Evolutionary conservation across 2,113 vertebrate species (phyloP), one percentile per base, ranked within the genome.

Genomic region (Mustelus asterias): DNA sequence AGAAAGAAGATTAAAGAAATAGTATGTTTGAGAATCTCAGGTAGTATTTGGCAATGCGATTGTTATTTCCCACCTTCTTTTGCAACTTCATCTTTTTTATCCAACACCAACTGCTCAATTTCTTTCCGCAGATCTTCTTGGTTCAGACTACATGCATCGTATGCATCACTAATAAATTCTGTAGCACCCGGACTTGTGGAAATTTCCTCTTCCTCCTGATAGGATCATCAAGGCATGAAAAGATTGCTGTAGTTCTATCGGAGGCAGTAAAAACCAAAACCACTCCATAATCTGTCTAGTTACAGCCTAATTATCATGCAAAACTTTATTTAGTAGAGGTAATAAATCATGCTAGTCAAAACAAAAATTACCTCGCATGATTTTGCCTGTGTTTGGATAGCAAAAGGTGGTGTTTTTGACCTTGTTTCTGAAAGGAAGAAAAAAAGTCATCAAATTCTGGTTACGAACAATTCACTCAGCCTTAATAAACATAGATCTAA

Each of bases 91-190:
- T 97, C 98, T 96, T 99, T 99, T 97, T 98, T 98, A 96, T 99
- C 98, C 96, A 99, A 97, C 95, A 99, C 99, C 96, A 99, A 98
- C 96, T 99, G 99, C 97, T 99, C 98, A 98, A 99, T 99, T 97
- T 99, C 99, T 96, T 99, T 99, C 96, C 98, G 98, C 96, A 99
- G 97, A 96, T 99, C 99, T 96, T 99, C 99, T 96, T 98, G 98
- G 97, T 99, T 97, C 95, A 99, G 97, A 97, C 97, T 98, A 67
- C 98, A 98, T 0, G 98, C 96, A 96, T 99, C 98, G 1, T 99
- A 99, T 63, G 99, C 99, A 14, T 99, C 99, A 63, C 99, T 99
- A 96, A 99, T 99, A 97, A 99, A 99, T 97, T 99, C 99, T 0
- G 99, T 99, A 70, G 99, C 98, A 9, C 98, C 98, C 0, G 99